Conservation (phyloP, 1,140 invertebrate genomes). For the Caerostris extrusa region DNA sequence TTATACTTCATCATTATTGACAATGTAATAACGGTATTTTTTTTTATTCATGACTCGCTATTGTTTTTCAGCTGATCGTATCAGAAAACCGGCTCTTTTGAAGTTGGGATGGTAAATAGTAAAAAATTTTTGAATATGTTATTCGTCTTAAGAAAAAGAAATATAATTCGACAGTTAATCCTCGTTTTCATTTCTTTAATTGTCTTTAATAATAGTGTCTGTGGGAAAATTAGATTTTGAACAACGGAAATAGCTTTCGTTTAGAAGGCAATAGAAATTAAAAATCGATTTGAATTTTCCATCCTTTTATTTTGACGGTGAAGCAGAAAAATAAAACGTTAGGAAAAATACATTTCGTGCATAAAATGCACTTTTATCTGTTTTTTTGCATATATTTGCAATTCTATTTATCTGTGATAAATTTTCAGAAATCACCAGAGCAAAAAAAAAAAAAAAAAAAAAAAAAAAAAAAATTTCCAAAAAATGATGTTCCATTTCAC, state of each 20-base stretch:
- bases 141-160: not conserved
- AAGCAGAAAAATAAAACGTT: too few relatives aligned
- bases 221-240: not conserved
- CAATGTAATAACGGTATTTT: conserved; percentile 27
- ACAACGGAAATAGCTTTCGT: not conserved
- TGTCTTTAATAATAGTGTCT: not conserved
- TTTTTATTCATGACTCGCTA: not conserved
- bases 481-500: too few relatives aligned
- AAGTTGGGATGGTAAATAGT: not conserved
- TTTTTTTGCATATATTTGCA: too few relatives aligned
- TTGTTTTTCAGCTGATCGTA: not conserved
- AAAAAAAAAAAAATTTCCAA: too few relatives aligned
- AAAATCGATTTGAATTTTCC: not conserved
- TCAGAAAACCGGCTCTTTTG: not conserved
- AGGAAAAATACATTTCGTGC: too few relatives aligned
- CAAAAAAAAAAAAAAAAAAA: too few relatives aligned
- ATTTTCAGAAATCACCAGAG: too few relatives aligned
- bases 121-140: not conserved
- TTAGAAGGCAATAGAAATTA: not conserved
- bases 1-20: conserved; percentile 27
- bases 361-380: too few relatives aligned
- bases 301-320: too few relatives aligned
- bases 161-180: not conserved
- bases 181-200: conserved; percentile 12
- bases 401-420: too few relatives aligned